These are phyloP conservation scores for Muraenolepis orangiensis DNA, from an alignment of 2,797 vertebrate genomes.

Conservation along the genomic window DNA sequence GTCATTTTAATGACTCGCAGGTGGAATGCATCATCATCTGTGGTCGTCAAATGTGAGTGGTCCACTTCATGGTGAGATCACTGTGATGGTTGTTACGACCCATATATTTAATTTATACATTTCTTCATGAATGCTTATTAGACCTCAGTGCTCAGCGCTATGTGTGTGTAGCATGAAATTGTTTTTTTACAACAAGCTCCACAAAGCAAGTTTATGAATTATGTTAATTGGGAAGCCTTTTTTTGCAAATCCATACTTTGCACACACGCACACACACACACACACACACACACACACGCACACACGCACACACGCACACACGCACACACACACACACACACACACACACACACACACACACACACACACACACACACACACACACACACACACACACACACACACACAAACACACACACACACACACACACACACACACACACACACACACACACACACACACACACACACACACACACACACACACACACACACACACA, in stretches of 20 bases:
- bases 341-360: too few relatives aligned
- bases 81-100: background rate
- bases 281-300: too few relatives aligned
- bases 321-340: too few relatives aligned
- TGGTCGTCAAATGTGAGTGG: background rate
- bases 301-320: too few relatives aligned
- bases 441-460: too few relatives aligned
- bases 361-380: too few relatives aligned
- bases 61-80: background rate
- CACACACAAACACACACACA: too few relatives aligned
- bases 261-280: background rate
- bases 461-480: too few relatives aligned
- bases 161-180: slow-evolving; percentile 30
- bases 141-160: background rate
- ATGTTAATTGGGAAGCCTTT: slow-evolving; percentile 25
- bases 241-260: slow-evolving; percentile 18
- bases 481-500: too few relatives aligned
- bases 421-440: too few relatives aligned
- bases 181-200: slow-evolving; percentile 43
- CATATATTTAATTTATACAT: background rate
- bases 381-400: too few relatives aligned
- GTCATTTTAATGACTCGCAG: background rate
- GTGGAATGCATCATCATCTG: background rate
- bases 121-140: background rate
- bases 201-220: slow-evolving; percentile 41